A percentile compares a stretch with the other conserved stretches of the same genome.
Conservation (phyloP, 2,113 vertebrate species). For the Salvator merianae region DNA sequence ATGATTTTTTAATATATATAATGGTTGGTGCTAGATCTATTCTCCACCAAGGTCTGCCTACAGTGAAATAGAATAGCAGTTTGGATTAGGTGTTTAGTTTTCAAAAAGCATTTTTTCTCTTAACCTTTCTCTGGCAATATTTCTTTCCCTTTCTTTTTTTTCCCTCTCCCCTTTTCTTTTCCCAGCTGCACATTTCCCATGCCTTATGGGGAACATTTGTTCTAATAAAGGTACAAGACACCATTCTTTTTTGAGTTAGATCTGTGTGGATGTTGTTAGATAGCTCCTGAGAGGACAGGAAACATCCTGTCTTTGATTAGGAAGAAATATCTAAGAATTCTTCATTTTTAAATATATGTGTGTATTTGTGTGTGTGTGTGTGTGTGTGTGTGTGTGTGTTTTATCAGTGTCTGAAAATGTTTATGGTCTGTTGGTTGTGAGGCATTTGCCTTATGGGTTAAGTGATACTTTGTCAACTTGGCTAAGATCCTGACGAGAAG, state of each 20-base stretch:
- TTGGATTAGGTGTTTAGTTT: neutral
- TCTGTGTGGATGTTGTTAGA: neutral
- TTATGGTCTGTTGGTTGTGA: neutral
- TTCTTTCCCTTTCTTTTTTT: neutral
- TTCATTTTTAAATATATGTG: neutral
- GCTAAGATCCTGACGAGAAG: neutral
- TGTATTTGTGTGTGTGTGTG: constrained; percentile 25
- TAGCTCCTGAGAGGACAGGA: neutral
- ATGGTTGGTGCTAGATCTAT: neutral
- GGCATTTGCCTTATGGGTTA: neutral
- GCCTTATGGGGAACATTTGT: neutral
- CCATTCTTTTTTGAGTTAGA: neutral
- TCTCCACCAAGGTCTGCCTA: neutral
- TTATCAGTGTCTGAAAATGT: neutral
- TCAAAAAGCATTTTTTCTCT: neutral
- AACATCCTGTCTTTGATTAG: neutral
- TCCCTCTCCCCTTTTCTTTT: neutral
- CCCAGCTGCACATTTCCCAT: neutral
- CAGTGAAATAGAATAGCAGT: neutral
- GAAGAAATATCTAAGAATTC: neutral
- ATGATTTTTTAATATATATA: neutral
- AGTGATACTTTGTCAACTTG: neutral
- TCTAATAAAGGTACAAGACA: neutral
- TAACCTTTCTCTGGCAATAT: neutral
- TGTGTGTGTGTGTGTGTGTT: neutral